Evolutionary conservation across 2,113 vertebrate genomes (phyloP).

Genomic region (Zootoca vivipara): DNA sequence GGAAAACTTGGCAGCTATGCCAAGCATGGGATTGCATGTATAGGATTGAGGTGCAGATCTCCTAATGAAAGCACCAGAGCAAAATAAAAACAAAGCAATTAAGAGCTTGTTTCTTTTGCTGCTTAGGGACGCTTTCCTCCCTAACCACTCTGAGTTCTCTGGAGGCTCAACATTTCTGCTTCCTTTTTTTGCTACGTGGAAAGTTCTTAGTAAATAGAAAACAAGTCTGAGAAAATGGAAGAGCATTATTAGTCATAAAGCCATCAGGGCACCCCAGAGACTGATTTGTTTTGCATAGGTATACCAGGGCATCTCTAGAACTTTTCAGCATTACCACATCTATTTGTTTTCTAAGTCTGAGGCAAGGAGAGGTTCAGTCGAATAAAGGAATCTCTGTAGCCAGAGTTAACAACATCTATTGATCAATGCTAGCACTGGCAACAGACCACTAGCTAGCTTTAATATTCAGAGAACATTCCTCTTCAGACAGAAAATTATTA

Average conservation of each 20-base stretch:
- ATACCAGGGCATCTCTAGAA: background rate
- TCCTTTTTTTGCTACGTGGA: background rate
- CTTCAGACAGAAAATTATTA: slow-evolving; percentile 17
- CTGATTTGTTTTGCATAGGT: background rate
- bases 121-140: background rate
- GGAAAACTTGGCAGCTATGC: no score
- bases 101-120: background rate
- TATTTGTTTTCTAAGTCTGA: slow-evolving; percentile 25
- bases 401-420: slow-evolving; percentile 5
- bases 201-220: slow-evolving; percentile 6
- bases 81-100: background rate
- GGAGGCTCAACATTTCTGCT: background rate
- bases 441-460: background rate
- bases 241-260: background rate
- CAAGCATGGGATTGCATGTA: background rate
- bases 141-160: background rate
- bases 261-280: background rate
- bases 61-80: slow-evolving; percentile 9
- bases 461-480: background rate
- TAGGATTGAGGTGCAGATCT: background rate
- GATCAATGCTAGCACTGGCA: background rate
- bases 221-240: background rate
- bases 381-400: slow-evolving; percentile 22
- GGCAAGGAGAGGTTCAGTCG: slow-evolving; percentile 11
- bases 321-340: background rate